phyloP scores from a whole-genome alignment of 30 jellyfish, hydroid and myxozoan genomes.

The Hydra vulgaris region DNA sequence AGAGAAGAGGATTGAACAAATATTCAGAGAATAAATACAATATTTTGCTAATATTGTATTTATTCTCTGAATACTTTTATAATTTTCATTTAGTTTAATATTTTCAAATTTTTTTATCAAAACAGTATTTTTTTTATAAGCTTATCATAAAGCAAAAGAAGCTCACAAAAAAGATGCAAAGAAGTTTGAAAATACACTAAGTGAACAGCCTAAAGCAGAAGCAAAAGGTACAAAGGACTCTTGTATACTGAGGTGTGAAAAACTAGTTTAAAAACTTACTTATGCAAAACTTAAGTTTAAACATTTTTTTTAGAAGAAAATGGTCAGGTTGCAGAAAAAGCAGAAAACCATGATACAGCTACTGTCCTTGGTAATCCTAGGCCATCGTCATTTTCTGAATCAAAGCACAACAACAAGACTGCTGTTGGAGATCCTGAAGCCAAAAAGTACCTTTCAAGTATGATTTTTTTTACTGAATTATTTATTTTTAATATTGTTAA shows the following conservation, averaged over 20 bases:
- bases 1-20: too few relatives aligned
- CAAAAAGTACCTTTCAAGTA: conserved; percentile 27
- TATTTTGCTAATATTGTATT: too few relatives aligned
- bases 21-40: too few relatives aligned
- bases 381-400: background rate
- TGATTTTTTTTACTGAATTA: background rate
- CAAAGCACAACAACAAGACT: background rate
- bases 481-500: too few relatives aligned
- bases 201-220: background rate
- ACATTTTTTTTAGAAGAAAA: background rate
- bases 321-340: background rate
- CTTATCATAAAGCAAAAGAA: background rate
- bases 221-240: too few relatives aligned
- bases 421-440: conserved; percentile 14
- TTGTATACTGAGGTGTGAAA: too few relatives aligned
- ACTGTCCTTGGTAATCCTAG: background rate
- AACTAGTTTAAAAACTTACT: too few relatives aligned
- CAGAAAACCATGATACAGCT: background rate
- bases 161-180: background rate
- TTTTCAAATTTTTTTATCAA: too few relatives aligned
- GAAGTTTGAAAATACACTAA: background rate
- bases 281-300: too few relatives aligned
- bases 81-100: too few relatives aligned
- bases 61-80: too few relatives aligned
- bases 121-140: background rate